Evolutionary conservation across 53 echinoderm and acorn worm species (phyloP).

Genomic region (Arbacia lixula): DNA sequence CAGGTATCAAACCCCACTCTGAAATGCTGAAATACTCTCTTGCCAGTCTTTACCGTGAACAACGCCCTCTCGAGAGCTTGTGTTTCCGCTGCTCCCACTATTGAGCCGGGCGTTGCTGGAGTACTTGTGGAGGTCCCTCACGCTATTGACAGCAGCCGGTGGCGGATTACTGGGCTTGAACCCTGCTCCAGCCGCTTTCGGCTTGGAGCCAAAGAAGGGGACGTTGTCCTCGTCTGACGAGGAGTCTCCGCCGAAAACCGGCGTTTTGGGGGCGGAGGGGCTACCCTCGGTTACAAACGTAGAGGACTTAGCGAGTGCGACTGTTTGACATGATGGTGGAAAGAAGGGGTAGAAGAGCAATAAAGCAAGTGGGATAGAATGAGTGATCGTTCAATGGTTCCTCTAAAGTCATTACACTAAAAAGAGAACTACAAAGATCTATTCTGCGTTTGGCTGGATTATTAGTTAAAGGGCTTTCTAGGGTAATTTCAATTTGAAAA

Average conservation of each 20-base stretch:
- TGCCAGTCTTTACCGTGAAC: slow-evolving; percentile 54
- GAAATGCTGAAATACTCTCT: too few species aligned
- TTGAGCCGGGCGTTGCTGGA: slow-evolving; percentile 57
- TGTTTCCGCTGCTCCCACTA: slow-evolving; percentile 24
- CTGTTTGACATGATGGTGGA: slow-evolving; percentile 28
- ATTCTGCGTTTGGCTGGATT: too few species aligned
- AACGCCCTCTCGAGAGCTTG: slow-evolving; percentile 20
- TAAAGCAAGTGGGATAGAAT: background rate
- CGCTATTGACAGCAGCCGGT: slow-evolving; percentile 72
- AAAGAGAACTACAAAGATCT: too few species aligned
- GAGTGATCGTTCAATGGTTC: too few species aligned
- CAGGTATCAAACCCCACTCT: too few species aligned
- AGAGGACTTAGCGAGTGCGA: slow-evolving; percentile 27
- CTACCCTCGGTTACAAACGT: slow-evolving; percentile 17
- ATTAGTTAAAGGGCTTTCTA: too few species aligned
- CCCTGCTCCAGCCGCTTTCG: slow-evolving; percentile 28
- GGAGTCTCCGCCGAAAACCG: background rate
- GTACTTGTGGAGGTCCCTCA: slow-evolving; percentile 85
- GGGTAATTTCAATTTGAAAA: too few species aligned
- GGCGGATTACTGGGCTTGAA: background rate
- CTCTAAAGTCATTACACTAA: too few species aligned
- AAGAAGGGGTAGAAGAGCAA: background rate
- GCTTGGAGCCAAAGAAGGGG: slow-evolving; percentile 88
- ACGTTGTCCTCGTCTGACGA: slow-evolving; percentile 69
- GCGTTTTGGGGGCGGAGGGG: slow-evolving; percentile 39